Evolutionary conservation across 2,888 invertebrate genomes (phyloP).

Genomic region (Drosophila atripex): DNA sequence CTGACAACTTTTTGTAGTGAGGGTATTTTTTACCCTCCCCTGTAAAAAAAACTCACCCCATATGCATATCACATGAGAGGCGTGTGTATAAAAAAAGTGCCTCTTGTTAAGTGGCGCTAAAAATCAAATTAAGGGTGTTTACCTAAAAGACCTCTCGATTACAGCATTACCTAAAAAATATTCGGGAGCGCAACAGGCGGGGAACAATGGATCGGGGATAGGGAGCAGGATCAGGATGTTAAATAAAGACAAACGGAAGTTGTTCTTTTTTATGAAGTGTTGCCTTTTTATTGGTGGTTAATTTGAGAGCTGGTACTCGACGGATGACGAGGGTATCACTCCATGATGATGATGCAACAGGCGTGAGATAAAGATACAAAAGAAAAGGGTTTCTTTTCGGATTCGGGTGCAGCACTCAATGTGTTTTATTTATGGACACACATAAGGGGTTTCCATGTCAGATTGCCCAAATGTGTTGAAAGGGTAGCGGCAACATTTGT

Average conservation of each 20-base stretch:
- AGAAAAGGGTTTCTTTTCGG: conserved; percentile 53
- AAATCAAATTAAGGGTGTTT: conserved; percentile 78
- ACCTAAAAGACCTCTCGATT: conserved; percentile 66
- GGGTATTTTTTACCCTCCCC: conserved; percentile 42
- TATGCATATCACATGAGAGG: conserved; percentile 47
- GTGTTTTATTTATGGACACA: conserved; percentile 52
- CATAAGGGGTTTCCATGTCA: conserved; percentile 21
- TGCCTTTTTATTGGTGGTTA: conserved; percentile 81
- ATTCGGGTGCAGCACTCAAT: conserved; percentile 5
- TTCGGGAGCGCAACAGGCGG: conserved; percentile 55
- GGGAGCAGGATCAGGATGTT: conserved; percentile 32
- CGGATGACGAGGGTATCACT: conserved; percentile 70
- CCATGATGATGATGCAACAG: conserved; percentile 62
- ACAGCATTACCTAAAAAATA: conserved; percentile 72
- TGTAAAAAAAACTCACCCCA: conserved; percentile 41
- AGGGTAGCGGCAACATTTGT: conserved; percentile 42
- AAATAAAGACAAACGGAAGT: conserved; percentile 73
- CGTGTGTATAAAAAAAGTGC: conserved; percentile 52
- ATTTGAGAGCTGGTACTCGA: conserved; percentile 70
- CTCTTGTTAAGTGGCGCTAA: conserved; percentile 76
- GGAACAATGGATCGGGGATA: conserved; percentile 31
- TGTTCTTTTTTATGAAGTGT: conserved; percentile 74
- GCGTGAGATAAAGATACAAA: conserved; percentile 27
- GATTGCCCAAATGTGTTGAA: conserved; percentile 72
- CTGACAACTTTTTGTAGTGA: conserved; percentile 49